A percentile compares a stretch with the other conserved stretches of the same genome.
Evolutionary conservation across 92 coral and sea anemone species (phyloP).

Genomic region (Pocillopora meandrina): DNA sequence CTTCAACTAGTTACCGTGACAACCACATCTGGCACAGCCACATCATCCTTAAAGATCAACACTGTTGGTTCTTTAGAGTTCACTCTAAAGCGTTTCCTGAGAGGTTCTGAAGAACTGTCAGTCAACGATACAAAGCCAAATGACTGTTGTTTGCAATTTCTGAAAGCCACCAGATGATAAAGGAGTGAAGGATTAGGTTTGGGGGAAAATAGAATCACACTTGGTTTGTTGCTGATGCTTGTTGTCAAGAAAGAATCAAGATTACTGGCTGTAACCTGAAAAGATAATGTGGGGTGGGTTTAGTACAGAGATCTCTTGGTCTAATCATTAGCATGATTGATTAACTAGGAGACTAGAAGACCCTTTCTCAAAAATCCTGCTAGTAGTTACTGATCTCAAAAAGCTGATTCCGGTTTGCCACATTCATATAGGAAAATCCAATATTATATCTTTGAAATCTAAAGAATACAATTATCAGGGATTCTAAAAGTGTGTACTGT

Average conservation of each 20-base stretch:
- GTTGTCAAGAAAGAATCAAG: slow-evolving; percentile 62
- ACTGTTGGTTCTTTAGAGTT: slow-evolving; percentile 70
- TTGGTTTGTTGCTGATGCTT: slow-evolving; percentile 79
- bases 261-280: slow-evolving; percentile 51
- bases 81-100: slow-evolving; percentile 63
- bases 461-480: too few relatives aligned
- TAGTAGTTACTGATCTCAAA: too few relatives aligned
- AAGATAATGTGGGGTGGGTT: background rate
- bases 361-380: too few relatives aligned
- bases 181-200: slow-evolving; percentile 77
- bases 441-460: too few relatives aligned
- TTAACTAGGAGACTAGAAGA: too few relatives aligned
- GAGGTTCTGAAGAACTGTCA: slow-evolving; percentile 64
- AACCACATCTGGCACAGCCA: slow-evolving; percentile 76
- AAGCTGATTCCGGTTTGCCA: too few relatives aligned
- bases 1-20: slow-evolving; percentile 58
- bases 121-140: slow-evolving; percentile 79
- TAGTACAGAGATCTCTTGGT: background rate
- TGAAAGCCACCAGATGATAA: slow-evolving; percentile 84
- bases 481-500: too few relatives aligned
- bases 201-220: slow-evolving; percentile 81
- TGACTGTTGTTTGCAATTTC: slow-evolving; percentile 56
- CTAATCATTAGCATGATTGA: too few relatives aligned
- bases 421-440: too few relatives aligned
- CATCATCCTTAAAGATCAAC: slow-evolving; percentile 88